A percentile compares a stretch with the other conserved stretches of the same genome.
Conservation (phyloP, 1,140 invertebrate species). For the Notospermus geniculatus region DNA sequence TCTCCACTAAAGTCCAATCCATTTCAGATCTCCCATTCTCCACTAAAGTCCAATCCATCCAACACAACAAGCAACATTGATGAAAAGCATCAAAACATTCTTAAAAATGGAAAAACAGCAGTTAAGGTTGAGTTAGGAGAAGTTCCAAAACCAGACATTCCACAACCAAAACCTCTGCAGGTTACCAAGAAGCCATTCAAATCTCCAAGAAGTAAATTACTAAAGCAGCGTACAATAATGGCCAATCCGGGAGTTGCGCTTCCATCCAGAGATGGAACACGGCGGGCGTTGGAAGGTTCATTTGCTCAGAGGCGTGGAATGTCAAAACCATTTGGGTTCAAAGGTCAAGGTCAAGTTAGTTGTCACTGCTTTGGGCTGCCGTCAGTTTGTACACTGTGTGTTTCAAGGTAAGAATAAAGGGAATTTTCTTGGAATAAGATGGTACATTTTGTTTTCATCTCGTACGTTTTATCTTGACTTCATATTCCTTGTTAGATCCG, state of each 20-base stretch:
- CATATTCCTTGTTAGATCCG: too few species aligned
- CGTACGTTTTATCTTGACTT: too few species aligned
- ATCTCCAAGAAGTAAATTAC: constrained; percentile 34
- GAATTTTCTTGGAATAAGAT: too few species aligned
- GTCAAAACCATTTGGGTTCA: neutral
- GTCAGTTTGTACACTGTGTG: constrained; percentile 40
- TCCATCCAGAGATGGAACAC: neutral
- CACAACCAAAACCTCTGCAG: constrained; percentile 10
- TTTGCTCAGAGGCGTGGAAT: neutral
- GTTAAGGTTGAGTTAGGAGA: neutral
- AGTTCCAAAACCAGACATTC: too few species aligned
- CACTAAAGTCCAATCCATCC: too few species aligned
- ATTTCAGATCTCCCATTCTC: too few species aligned
- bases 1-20: neutral
- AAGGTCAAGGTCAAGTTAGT: neutral
- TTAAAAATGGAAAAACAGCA: too few species aligned
- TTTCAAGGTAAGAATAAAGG: constrained; percentile 32
- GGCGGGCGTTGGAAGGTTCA: constrained; percentile 4
- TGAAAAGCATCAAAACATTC: too few species aligned
- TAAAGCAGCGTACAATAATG: constrained; percentile 33
- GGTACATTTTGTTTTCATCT: too few species aligned
- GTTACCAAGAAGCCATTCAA: constrained; percentile 28
- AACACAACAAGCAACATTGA: too few species aligned
- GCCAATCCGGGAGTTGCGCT: constrained; percentile 19
- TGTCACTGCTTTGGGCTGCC: constrained; percentile 48